Evolutionary conservation across 2,113 vertebrate species (phyloP), one percentile per base, ranked within the genome.

Genomic region (Parus major): DNA sequence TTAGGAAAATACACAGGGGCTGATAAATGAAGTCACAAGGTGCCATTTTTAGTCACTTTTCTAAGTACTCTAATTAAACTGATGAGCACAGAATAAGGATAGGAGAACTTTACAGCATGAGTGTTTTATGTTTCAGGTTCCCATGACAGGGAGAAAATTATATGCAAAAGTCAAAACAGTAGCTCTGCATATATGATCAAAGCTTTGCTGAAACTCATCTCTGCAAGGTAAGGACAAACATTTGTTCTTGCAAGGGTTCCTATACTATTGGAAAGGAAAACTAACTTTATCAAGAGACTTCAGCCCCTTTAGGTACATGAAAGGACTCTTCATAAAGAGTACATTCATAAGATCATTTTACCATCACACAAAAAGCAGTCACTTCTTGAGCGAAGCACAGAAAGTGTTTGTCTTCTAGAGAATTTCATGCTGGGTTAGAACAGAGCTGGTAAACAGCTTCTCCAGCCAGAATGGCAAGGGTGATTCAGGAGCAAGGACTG

Each of bases 11-110:
- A 93, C 66, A 89, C 70, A 95, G 36, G 36, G 60, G 57, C 65
- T 82, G 80, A 93, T 86, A 90, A 92, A 82, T 60, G 60, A 91
- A 94, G 84, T 86, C 91, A 88, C 83, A 96, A 96, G 91, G 44
- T 93, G 72, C 49, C 84, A 90, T 93, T 94, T 96, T 95, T 75
- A 93, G 86, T 86, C 64, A 35, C 82, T 93, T 92, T 91, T 86
- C 63, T 82, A 88, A 91, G 80, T 82, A 91, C 39, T 50, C 42
- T 65, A 91, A 92, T 93, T 97, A 96, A 94, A 88, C 2, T 78
- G 76, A 90, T 88, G 85, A 92, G 76, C 42, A 86, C 47, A 31
- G 85, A 95, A 81, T 52, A 86, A 66, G 44, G 75, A 91, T 1
- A 11, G 55, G 39, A 92, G 42, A 94, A 88, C 63, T 80, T 78